phyloP scores from a whole-genome alignment of 2,113 vertebrate species.

The Salvelinus sp. region DNA sequence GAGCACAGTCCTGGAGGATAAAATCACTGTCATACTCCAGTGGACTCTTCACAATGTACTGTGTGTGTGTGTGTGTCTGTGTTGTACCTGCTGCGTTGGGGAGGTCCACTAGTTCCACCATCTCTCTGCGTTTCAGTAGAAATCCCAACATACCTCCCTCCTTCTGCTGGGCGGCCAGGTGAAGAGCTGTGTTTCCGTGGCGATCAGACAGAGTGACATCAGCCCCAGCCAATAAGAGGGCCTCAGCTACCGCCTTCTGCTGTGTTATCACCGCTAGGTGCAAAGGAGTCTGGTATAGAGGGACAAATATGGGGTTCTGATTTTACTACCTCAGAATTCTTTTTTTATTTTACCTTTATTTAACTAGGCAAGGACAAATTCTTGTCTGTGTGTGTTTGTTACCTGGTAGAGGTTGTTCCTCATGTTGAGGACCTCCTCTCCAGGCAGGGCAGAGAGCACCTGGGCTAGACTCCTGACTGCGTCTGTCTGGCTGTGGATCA shows the following conservation, averaged over 20 bases:
- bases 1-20: slow-evolving; percentile 79
- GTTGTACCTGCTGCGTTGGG: slow-evolving; percentile 84
- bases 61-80: slow-evolving; percentile 28
- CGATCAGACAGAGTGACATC: slow-evolving; percentile 86
- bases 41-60: too few species aligned
- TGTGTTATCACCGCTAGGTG: slow-evolving; percentile 92
- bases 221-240: slow-evolving; percentile 82
- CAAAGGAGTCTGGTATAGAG: slow-evolving; percentile 83
- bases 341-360: too few species aligned
- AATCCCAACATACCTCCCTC: slow-evolving; percentile 73
- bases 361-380: not conserved
- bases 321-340: not conserved
- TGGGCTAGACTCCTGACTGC: slow-evolving; percentile 84
- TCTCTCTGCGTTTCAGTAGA: slow-evolving; percentile 73
- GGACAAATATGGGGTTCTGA: not conserved
- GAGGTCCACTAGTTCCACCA: slow-evolving; percentile 66
- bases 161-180: slow-evolving; percentile 85
- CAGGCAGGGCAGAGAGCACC: slow-evolving; percentile 77
- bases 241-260: slow-evolving; percentile 81
- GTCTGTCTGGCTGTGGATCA: slow-evolving; percentile 86
- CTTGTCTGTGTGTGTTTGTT: not conserved
- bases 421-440: slow-evolving; percentile 83
- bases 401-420: slow-evolving; percentile 97
- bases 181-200: slow-evolving; percentile 86
- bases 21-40: not conserved